Evolutionary conservation across 2,797 vertebrate species (phyloP).

Genomic region (Neopelma chrysocephalum): DNA sequence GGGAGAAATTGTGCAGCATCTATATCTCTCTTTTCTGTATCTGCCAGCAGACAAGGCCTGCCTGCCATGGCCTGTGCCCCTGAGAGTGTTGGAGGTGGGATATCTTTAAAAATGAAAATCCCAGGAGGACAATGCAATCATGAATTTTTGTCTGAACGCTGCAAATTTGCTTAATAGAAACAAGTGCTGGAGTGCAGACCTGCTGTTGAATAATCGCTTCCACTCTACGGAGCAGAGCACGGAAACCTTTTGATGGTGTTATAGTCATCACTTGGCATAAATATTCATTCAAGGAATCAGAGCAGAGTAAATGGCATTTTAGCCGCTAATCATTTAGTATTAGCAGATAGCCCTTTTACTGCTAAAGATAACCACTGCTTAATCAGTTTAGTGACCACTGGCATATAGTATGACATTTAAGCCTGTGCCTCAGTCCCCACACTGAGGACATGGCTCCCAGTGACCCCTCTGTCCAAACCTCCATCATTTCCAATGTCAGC

Average conservation of each 20-base stretch:
- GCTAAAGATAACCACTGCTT: conserved; percentile 65
- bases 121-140: conserved; percentile 14
- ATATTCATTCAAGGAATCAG: conserved; percentile 73
- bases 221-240: conserved; percentile 44
- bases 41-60: neutral
- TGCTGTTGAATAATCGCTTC: conserved; percentile 62
- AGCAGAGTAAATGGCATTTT: conserved; percentile 73
- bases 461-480: conserved; percentile 6
- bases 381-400: conserved; percentile 71
- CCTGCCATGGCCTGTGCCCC: neutral
- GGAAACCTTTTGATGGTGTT: conserved; percentile 66
- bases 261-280: conserved; percentile 70
- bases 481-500: neutral
- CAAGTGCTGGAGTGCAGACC: conserved; percentile 54
- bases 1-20: neutral
- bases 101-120: conserved; percentile 16
- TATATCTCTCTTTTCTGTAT: neutral
- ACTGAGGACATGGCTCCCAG: neutral
- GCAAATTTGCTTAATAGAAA: conserved; percentile 71
- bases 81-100: neutral
- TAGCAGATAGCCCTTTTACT: conserved; percentile 68
- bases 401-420: conserved; percentile 57
- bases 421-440: neutral
- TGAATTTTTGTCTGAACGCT: conserved; percentile 49
- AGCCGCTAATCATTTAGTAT: conserved; percentile 66